phyloP scores from a whole-genome alignment of 2,888 invertebrate genomes.

The Macaria notata region DNA sequence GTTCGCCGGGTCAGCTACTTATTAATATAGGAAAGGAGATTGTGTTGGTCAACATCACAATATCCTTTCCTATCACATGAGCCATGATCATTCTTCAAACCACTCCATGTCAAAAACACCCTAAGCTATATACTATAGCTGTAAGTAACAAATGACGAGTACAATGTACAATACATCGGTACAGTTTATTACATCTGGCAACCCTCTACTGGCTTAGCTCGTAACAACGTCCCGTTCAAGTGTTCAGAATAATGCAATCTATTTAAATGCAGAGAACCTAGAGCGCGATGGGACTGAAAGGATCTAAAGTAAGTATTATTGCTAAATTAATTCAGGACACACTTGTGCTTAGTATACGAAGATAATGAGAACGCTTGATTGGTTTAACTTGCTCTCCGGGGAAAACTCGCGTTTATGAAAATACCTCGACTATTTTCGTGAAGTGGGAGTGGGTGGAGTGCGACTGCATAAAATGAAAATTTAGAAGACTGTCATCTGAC shows the following conservation, averaged over 20 bases:
- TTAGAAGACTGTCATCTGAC: too few species aligned
- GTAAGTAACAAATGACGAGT: too few species aligned
- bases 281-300: conserved; percentile 19
- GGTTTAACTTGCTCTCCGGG: conserved; percentile 17
- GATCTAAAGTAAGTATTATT: conserved; percentile 21
- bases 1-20: too few species aligned
- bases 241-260: conserved; percentile 25
- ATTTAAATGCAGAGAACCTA: conserved; percentile 25
- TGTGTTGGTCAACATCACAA: too few species aligned
- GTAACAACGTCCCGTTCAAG: conserved; percentile 19
- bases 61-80: too few species aligned
- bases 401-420: conserved; percentile 4
- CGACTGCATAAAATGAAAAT: too few species aligned
- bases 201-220: conserved; percentile 8
- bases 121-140: too few species aligned
- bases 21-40: too few species aligned
- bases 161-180: not conserved
- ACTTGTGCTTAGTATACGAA: conserved; percentile 11
- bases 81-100: too few species aligned
- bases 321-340: conserved; percentile 23
- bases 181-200: not conserved
- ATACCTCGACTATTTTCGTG: too few species aligned
- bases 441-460: too few species aligned
- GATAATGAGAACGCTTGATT: conserved; percentile 9
- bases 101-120: too few species aligned